Evolutionary conservation across 1,140 invertebrate genomes (phyloP), one percentile per base, ranked within the genome.

Genomic region (Artemia franciscana): DNA sequence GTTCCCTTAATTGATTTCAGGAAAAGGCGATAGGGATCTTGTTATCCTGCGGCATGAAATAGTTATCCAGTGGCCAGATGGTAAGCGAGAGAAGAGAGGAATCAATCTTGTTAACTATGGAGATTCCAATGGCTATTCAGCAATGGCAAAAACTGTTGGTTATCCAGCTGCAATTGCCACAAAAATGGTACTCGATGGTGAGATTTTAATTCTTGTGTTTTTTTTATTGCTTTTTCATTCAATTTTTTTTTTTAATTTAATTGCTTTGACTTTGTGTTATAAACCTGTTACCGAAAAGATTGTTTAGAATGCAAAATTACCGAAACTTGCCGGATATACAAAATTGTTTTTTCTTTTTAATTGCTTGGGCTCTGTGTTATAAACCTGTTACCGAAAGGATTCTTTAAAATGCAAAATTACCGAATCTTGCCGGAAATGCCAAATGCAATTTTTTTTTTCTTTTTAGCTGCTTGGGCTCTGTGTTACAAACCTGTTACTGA

Each of bases 101-200:
- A 88, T 98, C 59, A 92, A 90, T 69, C 80, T 99, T 72, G 89
- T 97, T 0, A 82, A 85, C 26, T 96, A 98, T 68, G 95, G 95
- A 0, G 85, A 94, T 59, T 70, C 75, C 5, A 75, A 79, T 64
- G 85, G 88, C 15, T 88, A 89, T 70, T 95, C 92, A 0, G 96
- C 95, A 4, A 98, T 99, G 96, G 90, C 94, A 0, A 84, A 88
- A 69, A 95, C 91, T 18, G 96, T 99, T 5, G 94, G 95, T 4
- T 85, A 93, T 69, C 94, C 95, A 0, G 83, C 89, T 4, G 95
- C 90, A 5, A 97, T 99, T 68, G 90, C 93, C 4, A 82, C 89
- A 0, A 92, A 95, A 74, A 98, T 99, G 95, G 80, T 98, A 26
- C 75, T 98, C 4, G 89, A 95, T 74, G 92, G 88, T 89, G 75